phyloP scores from a whole-genome alignment of 2,113 vertebrate species.

The Murina feae region DNA sequence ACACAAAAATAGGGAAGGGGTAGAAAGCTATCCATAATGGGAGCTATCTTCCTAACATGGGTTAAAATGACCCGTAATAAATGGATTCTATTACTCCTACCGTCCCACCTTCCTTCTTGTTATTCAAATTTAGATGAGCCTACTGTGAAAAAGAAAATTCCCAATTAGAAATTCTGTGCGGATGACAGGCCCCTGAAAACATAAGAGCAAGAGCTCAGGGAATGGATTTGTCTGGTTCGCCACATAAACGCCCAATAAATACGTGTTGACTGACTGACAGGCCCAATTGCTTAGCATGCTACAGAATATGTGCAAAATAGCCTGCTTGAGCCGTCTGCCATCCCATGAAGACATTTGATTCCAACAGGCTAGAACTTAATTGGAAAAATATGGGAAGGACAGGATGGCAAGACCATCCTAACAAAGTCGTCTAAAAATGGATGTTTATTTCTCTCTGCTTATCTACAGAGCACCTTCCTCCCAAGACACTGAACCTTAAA shows the following conservation, averaged over 20 bases:
- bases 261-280: slow-evolving; percentile 58
- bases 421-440: slow-evolving; percentile 28
- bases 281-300: slow-evolving; percentile 47
- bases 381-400: slow-evolving; percentile 61
- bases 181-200: slow-evolving; percentile 24
- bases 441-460: slow-evolving; percentile 1
- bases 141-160: slow-evolving; percentile 31
- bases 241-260: slow-evolving; percentile 67
- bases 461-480: slow-evolving; percentile 31
- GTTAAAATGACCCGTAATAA: background rate
- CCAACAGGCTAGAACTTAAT: slow-evolving; percentile 49
- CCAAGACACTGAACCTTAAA: background rate
- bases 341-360: slow-evolving; percentile 59
- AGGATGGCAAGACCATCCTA: slow-evolving; percentile 35
- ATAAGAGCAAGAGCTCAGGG: slow-evolving; percentile 33
- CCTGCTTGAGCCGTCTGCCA: slow-evolving; percentile 38
- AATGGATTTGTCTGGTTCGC: slow-evolving; percentile 52
- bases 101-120: background rate
- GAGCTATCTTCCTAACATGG: background rate
- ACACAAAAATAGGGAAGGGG: background rate
- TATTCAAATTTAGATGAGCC: slow-evolving; percentile 1
- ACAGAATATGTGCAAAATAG: slow-evolving; percentile 53
- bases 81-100: background rate
- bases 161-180: slow-evolving; percentile 34
- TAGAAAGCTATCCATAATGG: background rate